Evolutionary conservation across 2,888 invertebrate genomes (phyloP), one percentile per base, ranked within the genome.

Genomic region (Drosophila cracens): DNA sequence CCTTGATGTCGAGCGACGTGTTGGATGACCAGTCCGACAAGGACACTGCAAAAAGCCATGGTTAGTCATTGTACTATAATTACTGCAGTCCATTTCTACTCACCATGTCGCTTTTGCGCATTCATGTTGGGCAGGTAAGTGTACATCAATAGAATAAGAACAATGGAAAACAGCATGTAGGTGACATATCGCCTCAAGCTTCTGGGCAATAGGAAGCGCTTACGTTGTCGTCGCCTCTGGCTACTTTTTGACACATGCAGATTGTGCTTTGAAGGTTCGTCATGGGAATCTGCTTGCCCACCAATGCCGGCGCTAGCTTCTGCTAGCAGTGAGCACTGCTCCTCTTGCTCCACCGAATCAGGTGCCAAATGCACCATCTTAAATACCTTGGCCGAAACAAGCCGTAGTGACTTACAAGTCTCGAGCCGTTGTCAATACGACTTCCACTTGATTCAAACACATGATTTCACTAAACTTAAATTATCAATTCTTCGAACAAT

Each of bases 11-110:
- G 54, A 97, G 94, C 31, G 96, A 96, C 1, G 95, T 95, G 87
- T 96, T 95, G 57, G 94, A 94, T n/a, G 95, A 94, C 97, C 97
- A 97, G 51, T 97, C 97, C 70, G 94, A 93, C 90, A 94, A 92
- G 66, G 93, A 93, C 77, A 93, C 94, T 93, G 91, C 13, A 63
- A 54, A 8, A 0, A 34, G 4, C 11, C 8, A 33, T 7, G 7
- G 2, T 21, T 16, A 21, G 40, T 25, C 18, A 40, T 49, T 21
- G 11, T n/a, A 21, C 2, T 16, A 29, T 16, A 57, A n/a, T 16
- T 40, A n/a, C 21, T 21, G 2, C 16, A 29, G 16, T 29, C 5
- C 5, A 18, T 27, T 1, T 10, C 3, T 7, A 82, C 87, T 80
- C 77, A 93, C 93, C 89, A 68, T 87, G 85, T 38, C 93, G 84